Evolutionary conservation across 2,113 vertebrate genomes (phyloP), one percentile per base, ranked within the genome.

Genomic region (Paradoxurus hermaphroditus): DNA sequence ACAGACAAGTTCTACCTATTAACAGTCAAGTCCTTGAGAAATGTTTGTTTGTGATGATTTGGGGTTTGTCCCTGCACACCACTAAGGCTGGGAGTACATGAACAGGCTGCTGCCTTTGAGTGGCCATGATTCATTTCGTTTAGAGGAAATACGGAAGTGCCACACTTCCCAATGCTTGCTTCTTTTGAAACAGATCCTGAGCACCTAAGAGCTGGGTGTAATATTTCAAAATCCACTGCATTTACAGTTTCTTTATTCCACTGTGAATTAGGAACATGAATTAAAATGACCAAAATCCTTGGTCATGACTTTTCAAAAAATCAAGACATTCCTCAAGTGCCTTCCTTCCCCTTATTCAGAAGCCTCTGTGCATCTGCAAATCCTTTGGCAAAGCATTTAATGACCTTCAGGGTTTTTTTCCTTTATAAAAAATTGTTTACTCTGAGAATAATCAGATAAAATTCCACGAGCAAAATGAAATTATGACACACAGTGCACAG

Each of bases 71-170:
- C 25, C 53, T 39, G 4, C 11, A 65, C 0, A 25, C 56, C 44
- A 56, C 79, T 53, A 44, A 92, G 97, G 84, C 68, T 90, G 86
- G 6, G 10, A 97, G 21, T 1, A 25, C 11, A 70, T 19, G 51
- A 86, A 59, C 39, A 97, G 72, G n/a, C 94, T 93, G 91, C 81
- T 75, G 95, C 87, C 96, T 98, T 94, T 70, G 41, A 97, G 97
- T 90, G 53, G 83, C 96, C 63, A 96, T 91, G 96, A 98, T 91
- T 98, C 96, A 97, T 96, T 94, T 25, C 93, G 93, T 95, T 97
- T 92, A 97, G 93, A 95, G 92, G 86, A 97, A 96, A 65, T 13
- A 86, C 56, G 68, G 95, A 98, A 98, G 93, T 90, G 59, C 86
- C 91, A 95, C 95, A 96, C 89, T 97, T 96, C 59, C 97, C 98